These are phyloP conservation scores for Ornithorhynchus anatinus DNA, from an alignment of 2,113 vertebrate genomes.

Conservation along the genomic window DNA sequence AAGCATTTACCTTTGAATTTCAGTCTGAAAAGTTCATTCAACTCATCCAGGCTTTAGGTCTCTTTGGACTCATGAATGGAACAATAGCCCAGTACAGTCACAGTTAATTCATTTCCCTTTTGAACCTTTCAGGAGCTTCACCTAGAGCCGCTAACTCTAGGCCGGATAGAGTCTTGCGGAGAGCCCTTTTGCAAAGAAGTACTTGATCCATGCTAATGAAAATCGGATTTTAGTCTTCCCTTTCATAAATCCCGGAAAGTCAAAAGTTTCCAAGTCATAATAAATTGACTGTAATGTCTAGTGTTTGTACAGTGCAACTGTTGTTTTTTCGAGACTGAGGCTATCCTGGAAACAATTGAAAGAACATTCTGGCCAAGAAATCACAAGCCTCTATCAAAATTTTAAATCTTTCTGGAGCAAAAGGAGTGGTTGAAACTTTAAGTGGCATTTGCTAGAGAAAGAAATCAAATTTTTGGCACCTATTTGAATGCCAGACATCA, in stretches of 20 bases:
- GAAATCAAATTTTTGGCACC: not conserved
- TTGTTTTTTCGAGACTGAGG: constrained; percentile 52
- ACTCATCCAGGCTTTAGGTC: not conserved
- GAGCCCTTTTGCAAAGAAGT: constrained; percentile 31
- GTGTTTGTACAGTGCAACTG: constrained; percentile 35
- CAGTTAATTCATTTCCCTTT: not conserved
- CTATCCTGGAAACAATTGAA: constrained; percentile 34
- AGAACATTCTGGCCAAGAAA: constrained; percentile 42
- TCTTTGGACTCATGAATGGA: not conserved
- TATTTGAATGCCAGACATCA: not conserved
- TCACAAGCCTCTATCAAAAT: constrained; percentile 9
- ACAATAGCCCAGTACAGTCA: not conserved
- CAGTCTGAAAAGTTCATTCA: too few species aligned
- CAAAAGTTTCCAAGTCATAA: constrained; percentile 16
- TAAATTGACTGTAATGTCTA: constrained; percentile 46
- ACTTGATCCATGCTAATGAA: constrained; percentile 31
- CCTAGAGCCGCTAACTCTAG: constrained; percentile 2
- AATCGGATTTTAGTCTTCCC: constrained; percentile 25
- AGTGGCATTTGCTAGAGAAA: not conserved
- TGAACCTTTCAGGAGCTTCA: constrained; percentile 8
- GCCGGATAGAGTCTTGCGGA: not conserved
- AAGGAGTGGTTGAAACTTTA: not conserved
- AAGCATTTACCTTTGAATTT: not conserved
- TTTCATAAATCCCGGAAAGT: constrained; percentile 34
- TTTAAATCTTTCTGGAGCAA: constrained; percentile 11